phyloP scores from a whole-genome alignment of 2,113 vertebrate genomes.

The Cygnus buccinator region DNA sequence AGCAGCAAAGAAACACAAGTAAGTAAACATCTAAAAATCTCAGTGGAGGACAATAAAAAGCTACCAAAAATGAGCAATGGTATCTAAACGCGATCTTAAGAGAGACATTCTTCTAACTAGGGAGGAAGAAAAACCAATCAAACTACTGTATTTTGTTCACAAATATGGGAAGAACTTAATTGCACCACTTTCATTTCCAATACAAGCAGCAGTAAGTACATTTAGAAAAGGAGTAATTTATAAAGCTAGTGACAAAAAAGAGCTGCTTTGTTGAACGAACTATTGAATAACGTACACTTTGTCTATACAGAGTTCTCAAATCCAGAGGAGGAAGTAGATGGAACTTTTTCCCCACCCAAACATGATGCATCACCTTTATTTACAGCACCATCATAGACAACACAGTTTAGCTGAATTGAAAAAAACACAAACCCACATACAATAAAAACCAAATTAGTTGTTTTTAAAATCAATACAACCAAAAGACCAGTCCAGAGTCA shows the following conservation, averaged over 20 bases:
- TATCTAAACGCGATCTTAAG: background rate
- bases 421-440: background rate
- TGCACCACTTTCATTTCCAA: background rate
- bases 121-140: background rate
- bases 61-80: background rate
- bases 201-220: background rate
- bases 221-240: background rate
- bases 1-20: background rate
- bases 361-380: background rate
- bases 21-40: background rate
- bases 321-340: background rate
- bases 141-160: background rate
- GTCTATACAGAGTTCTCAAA: background rate
- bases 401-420: background rate
- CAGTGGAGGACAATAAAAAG: background rate
- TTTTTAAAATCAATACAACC: background rate
- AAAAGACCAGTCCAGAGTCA: background rate
- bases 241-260: background rate
- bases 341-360: background rate
- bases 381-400: background rate
- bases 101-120: background rate
- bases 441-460: background rate
- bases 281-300: background rate
- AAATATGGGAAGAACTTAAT: background rate
- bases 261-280: background rate